Conservation (phyloP, 2,888 invertebrate genomes). For the Cantharis nigra region DNA sequence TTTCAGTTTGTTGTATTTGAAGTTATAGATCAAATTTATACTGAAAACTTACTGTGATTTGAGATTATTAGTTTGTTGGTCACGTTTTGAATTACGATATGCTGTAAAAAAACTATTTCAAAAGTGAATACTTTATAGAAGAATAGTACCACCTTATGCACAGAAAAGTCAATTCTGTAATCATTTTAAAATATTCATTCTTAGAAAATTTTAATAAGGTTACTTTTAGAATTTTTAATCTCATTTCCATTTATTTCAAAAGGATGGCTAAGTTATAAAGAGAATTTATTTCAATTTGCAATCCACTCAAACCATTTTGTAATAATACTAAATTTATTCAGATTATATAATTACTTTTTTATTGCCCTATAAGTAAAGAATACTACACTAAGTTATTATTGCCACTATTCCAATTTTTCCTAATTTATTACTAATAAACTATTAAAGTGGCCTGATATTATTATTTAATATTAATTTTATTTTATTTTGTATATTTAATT, state of each 20-base stretch:
- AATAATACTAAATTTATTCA: slow-evolving; percentile 4
- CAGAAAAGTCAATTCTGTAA: slow-evolving; percentile 28
- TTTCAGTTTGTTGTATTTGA: slow-evolving; percentile 23
- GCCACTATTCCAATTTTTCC: background rate
- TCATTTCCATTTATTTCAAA: slow-evolving; percentile 1
- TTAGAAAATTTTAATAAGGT: slow-evolving; percentile 17
- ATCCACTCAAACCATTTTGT: slow-evolving; percentile 1
- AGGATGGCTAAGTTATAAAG: slow-evolving; percentile 1
- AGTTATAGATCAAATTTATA: slow-evolving; percentile 22
- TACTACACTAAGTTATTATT: background rate
- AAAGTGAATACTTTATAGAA: slow-evolving; percentile 35
- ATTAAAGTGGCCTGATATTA: no score
- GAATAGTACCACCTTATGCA: slow-evolving; percentile 5
- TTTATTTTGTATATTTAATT: no score
- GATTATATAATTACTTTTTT: background rate
- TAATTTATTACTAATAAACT: background rate
- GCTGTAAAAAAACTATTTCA: slow-evolving; percentile 28
- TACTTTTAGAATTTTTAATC: slow-evolving; percentile 11
- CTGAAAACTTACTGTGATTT: slow-evolving; percentile 21
- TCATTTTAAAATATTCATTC: slow-evolving; percentile 24
- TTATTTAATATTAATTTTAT: no score
- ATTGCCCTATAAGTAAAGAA: background rate
- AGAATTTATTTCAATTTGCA: slow-evolving; percentile 1
- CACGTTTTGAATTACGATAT: slow-evolving; percentile 38
- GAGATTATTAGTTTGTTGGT: slow-evolving; percentile 37